A percentile compares a stretch with the other conserved stretches of the same genome.
Evolutionary conservation across 2,888 invertebrate species (phyloP).

Genomic region (Balanococcus diminutus): DNA sequence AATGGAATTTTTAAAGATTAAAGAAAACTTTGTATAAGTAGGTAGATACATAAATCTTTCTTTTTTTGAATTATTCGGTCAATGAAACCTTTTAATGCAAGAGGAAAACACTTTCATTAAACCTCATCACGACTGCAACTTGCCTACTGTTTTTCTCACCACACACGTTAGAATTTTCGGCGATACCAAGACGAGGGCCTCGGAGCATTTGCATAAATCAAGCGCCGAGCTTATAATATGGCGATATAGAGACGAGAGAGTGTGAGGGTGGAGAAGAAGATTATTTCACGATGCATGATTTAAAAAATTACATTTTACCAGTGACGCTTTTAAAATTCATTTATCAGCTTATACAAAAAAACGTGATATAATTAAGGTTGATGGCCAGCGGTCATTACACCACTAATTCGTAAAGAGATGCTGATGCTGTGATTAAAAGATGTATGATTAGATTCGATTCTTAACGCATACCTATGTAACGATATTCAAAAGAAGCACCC

Average conservation of each 20-base stretch:
- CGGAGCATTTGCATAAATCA: conserved; percentile 29
- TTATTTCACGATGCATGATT: conserved; percentile 22
- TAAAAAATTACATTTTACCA: conserved; percentile 6
- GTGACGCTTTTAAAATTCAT: conserved; percentile 43
- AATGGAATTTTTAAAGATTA: neutral
- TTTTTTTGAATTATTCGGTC: neutral
- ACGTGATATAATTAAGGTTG: conserved; percentile 51
- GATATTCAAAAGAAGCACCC: conserved; percentile 51
- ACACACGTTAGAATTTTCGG: neutral
- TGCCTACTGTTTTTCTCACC: neutral
- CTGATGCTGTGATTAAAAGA: conserved; percentile 47
- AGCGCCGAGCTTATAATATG: neutral
- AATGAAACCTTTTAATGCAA: neutral
- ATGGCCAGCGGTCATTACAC: conserved; percentile 51
- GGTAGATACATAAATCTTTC: neutral
- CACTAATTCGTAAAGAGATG: conserved; percentile 9
- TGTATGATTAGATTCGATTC: conserved; percentile 48
- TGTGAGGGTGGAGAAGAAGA: conserved; percentile 4
- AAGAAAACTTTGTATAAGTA: neutral
- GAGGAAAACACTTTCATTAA: neutral
- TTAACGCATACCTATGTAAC: conserved; percentile 41
- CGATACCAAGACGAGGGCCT: neutral
- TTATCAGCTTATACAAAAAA: conserved; percentile 41
- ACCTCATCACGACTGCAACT: neutral
- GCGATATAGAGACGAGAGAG: neutral